phyloP scores from a whole-genome alignment of 2,113 vertebrate species.

The Apodemus sylvaticus region DNA sequence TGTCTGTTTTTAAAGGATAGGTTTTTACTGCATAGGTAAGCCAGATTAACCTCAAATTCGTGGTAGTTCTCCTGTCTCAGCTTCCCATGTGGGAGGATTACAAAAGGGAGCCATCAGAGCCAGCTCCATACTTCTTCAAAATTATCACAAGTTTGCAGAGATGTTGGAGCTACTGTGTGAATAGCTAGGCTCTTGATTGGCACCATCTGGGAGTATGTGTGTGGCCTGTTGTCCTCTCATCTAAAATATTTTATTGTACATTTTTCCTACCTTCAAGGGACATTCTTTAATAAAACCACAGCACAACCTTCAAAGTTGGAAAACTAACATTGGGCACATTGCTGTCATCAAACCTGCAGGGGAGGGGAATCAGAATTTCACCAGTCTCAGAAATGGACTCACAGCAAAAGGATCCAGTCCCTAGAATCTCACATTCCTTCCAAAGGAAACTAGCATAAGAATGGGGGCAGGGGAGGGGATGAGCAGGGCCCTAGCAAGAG shows the following conservation, averaged over 20 bases:
- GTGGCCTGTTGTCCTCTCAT: neutral
- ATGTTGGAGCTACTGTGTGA: neutral
- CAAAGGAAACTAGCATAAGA: neutral
- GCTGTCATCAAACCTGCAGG: neutral
- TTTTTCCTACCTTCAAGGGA: neutral
- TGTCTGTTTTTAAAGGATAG: neutral
- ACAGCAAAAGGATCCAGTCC: neutral
- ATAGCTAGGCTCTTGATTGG: neutral
- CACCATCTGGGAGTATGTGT: neutral
- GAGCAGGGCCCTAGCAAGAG: too few species aligned
- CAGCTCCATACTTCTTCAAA: neutral
- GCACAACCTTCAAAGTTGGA: too few species aligned
- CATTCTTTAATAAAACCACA: neutral
- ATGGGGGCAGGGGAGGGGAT: too few species aligned
- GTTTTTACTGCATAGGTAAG: neutral
- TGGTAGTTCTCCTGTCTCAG: neutral
- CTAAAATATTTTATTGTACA: neutral
- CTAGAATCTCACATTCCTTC: neutral
- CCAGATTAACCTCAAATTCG: neutral
- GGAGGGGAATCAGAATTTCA: neutral
- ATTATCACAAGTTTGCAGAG: neutral
- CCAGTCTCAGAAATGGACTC: neutral
- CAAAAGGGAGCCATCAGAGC: neutral
- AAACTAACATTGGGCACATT: rapidly evolving
- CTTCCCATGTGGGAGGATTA: neutral